A percentile compares a stretch with the other conserved stretches of the same genome.
Conservation (phyloP, 1,140 invertebrate genomes). For the Zaprionus nigranus region DNA sequence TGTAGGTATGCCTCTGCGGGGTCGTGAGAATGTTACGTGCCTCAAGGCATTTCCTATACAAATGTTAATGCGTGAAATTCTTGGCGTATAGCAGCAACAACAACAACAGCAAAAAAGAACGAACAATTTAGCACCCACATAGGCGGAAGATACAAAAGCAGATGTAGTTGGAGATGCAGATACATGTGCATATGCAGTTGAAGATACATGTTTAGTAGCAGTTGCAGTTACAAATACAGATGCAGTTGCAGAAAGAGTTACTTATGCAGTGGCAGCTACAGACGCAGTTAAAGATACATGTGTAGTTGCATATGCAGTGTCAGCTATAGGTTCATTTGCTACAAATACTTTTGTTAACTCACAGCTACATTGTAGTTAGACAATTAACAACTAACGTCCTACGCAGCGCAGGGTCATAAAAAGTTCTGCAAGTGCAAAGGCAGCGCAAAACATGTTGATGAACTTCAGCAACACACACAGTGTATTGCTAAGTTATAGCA, state of each 20-base stretch:
- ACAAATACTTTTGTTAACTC: not conserved
- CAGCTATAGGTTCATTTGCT: not conserved
- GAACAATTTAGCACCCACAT: conserved; percentile 64
- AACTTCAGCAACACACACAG: not conserved
- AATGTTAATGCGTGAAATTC: conserved; percentile 77
- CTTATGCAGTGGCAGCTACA: not conserved
- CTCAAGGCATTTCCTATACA: conserved; percentile 51
- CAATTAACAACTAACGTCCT: conserved; percentile 55
- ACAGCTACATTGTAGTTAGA: conserved; percentile 35
- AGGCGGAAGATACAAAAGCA: conserved; percentile 12
- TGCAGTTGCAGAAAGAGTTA: not conserved
- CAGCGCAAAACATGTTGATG: conserved; percentile 3
- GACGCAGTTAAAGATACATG: not conserved
- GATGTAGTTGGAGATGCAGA: not conserved
- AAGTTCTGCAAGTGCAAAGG: not conserved
- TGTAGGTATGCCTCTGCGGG: not conserved
- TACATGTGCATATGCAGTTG: not conserved
- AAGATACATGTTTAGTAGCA: no score
- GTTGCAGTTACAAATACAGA: no score
- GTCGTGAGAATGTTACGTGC: conserved; percentile 46
- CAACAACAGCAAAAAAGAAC: conserved; percentile 1
- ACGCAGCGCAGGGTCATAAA: conserved; percentile 24
- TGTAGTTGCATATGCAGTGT: not conserved
- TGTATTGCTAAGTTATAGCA: no score
- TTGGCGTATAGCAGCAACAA: conserved; percentile 11